These are phyloP conservation scores for Elephas maximus DNA, from an alignment of 2,113 vertebrate species.

Conservation along the genomic window DNA sequence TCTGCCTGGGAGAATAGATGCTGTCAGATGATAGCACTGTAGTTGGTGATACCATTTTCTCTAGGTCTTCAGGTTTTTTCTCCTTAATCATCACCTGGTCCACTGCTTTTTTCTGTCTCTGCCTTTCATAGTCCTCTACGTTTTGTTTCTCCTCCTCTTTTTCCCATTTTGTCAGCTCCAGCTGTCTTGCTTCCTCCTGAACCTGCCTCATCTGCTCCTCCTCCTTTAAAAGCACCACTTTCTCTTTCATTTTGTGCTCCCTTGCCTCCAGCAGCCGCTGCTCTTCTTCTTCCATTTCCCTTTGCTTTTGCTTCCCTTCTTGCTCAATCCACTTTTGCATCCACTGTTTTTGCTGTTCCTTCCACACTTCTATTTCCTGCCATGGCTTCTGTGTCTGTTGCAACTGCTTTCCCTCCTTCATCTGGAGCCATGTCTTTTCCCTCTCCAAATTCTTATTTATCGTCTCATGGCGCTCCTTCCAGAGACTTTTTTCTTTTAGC, in stretches of 20 bases:
- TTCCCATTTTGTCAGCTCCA: neutral
- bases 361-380: conserved; percentile 25
- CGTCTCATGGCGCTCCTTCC: neutral
- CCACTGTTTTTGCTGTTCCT: neutral
- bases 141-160: neutral
- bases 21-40: neutral
- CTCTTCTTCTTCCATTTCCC: neutral
- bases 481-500: neutral
- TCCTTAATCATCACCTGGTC: neutral
- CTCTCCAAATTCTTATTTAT: neutral
- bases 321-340: neutral
- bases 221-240: neutral
- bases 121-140: neutral
- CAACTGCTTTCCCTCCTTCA: neutral
- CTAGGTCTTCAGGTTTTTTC: neutral
- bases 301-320: conserved; percentile 36
- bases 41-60: neutral
- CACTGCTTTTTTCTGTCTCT: neutral
- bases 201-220: neutral
- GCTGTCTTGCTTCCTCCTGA: neutral
- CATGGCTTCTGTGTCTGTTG: neutral
- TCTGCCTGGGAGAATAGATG: neutral
- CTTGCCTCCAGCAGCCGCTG: neutral
- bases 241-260: conserved; percentile 3
- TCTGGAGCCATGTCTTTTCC: neutral